A percentile compares a stretch with the other conserved stretches of the same genome.
These are phyloP conservation scores for Megalops cyprinoides DNA, from an alignment of 2,797 vertebrate species.

Conservation along the genomic window DNA sequence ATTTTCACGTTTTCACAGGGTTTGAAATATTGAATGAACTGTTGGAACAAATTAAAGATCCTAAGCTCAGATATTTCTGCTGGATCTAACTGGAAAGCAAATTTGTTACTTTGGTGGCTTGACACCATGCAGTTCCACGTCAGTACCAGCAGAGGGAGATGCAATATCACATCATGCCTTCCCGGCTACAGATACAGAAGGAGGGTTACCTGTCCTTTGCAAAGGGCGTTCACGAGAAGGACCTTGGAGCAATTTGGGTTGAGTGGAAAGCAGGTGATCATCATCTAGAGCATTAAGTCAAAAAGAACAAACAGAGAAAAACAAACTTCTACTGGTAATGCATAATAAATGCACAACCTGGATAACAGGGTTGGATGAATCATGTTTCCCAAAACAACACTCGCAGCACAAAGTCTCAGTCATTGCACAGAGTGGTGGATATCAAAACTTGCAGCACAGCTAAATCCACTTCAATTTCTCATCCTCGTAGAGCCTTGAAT, in stretches of 20 bases:
- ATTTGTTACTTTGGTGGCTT: slow-evolving; percentile 5
- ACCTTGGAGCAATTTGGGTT: background rate
- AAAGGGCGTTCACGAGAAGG: background rate
- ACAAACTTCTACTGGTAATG: no score
- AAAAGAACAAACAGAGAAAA: background rate
- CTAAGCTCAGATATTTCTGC: slow-evolving; percentile 43
- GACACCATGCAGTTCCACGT: slow-evolving; percentile 13
- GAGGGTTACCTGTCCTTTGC: background rate
- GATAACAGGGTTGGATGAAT: no score
- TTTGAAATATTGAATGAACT: no score
- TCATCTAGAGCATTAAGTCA: background rate
- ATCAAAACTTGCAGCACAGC: no score
- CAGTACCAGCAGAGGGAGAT: slow-evolving; percentile 47
- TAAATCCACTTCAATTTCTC: no score
- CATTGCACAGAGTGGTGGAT: no score
- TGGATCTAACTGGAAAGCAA: slow-evolving; percentile 54
- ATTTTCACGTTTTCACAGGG: no score
- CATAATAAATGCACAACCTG: no score
- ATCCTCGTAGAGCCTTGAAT: no score
- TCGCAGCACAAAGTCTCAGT: no score
- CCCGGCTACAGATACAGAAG: no score
- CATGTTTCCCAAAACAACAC: no score
- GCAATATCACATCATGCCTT: background rate
- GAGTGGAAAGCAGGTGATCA: background rate
- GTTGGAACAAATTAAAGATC: background rate